Base-by-base conservation (phyloP, 2,797 vertebrate species). In the Brachyrhaphis roseni region DNA sequence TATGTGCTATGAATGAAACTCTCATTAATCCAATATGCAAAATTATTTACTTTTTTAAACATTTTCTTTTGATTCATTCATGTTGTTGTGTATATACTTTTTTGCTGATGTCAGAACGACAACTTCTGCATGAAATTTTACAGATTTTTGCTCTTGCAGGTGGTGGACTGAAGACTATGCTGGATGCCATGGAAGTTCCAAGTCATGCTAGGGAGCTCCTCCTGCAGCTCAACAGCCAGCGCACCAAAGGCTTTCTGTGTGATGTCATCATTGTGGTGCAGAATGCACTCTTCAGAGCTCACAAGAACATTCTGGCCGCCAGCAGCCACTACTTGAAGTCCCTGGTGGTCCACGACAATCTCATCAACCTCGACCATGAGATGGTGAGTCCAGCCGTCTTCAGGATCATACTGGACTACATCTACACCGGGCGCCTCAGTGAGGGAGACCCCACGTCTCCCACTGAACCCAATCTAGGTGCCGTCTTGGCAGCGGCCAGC, bases 241-340 rank as follows among this genome's bases (percentile, higher is more conserved):
- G 98, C 92, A 98, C 98, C 96, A 99, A 99, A 92, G 98, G 98
- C 91, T 99, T 99, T 96, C 96, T 99, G 88, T 99, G 98, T 93
- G 98, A 99, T 95, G 98, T 99, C 94, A 99, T 99, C 94, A 98
- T 99, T 90, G 98, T 99, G 95, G 98, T 99, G 95, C 98, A 99
- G 95, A 99, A 99, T 90, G 98, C 98, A 84, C 97, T 99, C 87
- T 99, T 99, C 96, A 96, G 98, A 87, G 98, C 98, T 23, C 98
- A 99, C 95, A 99, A 99, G 96, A 99, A 99, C 96, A 98, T 99
- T 95, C 95, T 99, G 94, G 98, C 98, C 71, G 98, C 98, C 97
- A 99, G 98, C 95, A 99, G 98, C 94, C 97, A 98, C 93, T 99
- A 99, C 97, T 97, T 99, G 95, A 99, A 99, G 93, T 99, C 98